These are phyloP conservation scores for Dipus sagitta DNA, from an alignment of 2,797 vertebrate genomes.

Conservation along the genomic window DNA sequence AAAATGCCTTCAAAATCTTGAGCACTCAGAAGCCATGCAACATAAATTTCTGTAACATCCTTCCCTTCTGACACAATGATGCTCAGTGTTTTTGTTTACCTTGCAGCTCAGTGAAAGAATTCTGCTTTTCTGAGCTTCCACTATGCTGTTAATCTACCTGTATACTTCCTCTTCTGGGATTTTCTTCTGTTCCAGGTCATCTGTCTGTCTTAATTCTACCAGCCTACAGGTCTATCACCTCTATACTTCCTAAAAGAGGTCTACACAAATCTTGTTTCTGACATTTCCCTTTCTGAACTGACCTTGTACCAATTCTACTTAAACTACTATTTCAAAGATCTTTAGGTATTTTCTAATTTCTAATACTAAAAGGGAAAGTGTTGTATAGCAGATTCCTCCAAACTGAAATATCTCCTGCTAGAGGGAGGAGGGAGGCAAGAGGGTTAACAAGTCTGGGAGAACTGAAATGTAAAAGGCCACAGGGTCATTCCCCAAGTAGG, in stretches of 20 bases:
- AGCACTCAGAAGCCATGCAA: not conserved
- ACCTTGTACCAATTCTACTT: not conserved
- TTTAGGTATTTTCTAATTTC: not conserved
- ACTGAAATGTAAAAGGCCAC: too few species aligned
- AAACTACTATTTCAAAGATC: conserved; percentile 34
- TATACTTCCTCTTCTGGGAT: not conserved
- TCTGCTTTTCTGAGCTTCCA: not conserved
- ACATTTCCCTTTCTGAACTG: not conserved
- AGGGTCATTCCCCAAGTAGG: too few species aligned
- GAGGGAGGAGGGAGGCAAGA: too few species aligned
- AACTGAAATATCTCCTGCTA: too few species aligned
- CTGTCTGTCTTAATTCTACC: not conserved
- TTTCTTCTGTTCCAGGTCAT: not conserved
- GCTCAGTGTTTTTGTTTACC: not conserved
- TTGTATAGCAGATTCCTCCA: too few species aligned
- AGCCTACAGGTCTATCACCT: not conserved
- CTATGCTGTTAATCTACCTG: too few species aligned
- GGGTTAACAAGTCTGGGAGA: too few species aligned
- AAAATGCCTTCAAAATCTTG: conserved; percentile 15
- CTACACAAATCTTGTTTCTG: not conserved
- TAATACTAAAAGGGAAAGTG: not conserved
- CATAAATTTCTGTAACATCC: not conserved
- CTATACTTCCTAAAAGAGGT: not conserved
- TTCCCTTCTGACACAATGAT: not conserved
- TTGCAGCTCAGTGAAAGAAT: not conserved